phyloP scores from a whole-genome alignment of 2,113 vertebrate species.

The Hippocampus barbouri region DNA sequence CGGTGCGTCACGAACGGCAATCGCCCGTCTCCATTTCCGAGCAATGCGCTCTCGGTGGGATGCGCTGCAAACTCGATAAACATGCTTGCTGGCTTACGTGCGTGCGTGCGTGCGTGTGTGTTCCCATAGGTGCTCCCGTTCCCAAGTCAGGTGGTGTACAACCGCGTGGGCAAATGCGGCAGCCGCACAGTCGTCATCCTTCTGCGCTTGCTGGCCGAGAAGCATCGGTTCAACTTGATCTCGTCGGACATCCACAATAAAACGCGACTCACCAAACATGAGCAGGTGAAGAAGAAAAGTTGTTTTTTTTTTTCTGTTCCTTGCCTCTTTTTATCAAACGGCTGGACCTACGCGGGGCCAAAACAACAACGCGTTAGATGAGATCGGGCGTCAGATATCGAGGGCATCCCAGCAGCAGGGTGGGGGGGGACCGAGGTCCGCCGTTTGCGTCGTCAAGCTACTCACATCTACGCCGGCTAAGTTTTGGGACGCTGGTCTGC shows the following conservation, averaged over 20 bases:
- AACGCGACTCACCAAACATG: constrained; percentile 92
- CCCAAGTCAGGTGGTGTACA: constrained; percentile 98
- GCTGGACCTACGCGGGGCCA: constrained; percentile 33
- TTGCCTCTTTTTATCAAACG: constrained; percentile 53
- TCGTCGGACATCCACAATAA: constrained; percentile 98
- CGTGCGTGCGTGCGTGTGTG: constrained; percentile 1
- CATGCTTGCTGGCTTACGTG: too few relatives aligned
- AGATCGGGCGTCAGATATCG: constrained; percentile 45
- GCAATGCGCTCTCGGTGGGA: not conserved
- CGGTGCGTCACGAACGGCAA: constrained; percentile 29
- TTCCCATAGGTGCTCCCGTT: constrained; percentile 85
- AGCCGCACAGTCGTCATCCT: constrained; percentile 95
- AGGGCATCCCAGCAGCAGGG: not conserved
- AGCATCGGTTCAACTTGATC: constrained; percentile 89
- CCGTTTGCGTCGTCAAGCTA: constrained; percentile 4
- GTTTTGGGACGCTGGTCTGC: constrained; percentile 47
- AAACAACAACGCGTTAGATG: constrained; percentile 25
- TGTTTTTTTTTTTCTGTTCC: constrained; percentile 7
- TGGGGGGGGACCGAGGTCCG: not conserved
- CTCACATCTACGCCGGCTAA: constrained; percentile 35
- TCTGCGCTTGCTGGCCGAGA: constrained; percentile 89
- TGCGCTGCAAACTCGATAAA: not conserved
- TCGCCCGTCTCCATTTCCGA: not conserved
- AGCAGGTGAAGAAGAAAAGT: constrained; percentile 76
- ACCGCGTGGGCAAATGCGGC: constrained; percentile 97